Base-by-base conservation (phyloP, 1,140 invertebrate species). In the Cydia amplana region DNA sequence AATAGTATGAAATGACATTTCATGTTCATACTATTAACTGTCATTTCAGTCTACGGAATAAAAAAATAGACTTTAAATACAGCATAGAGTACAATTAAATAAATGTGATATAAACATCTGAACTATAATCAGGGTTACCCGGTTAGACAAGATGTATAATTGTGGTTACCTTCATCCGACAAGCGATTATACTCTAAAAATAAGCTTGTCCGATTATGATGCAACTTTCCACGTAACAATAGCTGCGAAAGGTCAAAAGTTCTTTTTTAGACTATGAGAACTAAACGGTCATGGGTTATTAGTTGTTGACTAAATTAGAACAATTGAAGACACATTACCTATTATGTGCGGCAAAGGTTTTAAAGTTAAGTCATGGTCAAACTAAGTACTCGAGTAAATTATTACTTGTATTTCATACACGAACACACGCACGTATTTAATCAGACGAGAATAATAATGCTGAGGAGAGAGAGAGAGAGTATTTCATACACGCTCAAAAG, bases 181-280 rank as follows among this genome's bases (percentile, higher is more conserved):
- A 23, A 60, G 64, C 64, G 64, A 65, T 65, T 65, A 65, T 65
- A 14, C 36, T 65, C 64, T 64, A 65, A 65, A 65, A 36, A 32
- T 64, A 65, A 65, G 64, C 64, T 32, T 14, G 64, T 65, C 64
- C 25, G 64, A 65, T 32, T 65, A 65, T 65, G 64, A 65, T 65
- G 28, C 16, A 65, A 65, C 10, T 12, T 25, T 64, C 63, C 20
- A 64, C 28, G 64, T 65, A 65, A 65, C 64, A 64, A 64, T 64
- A 10, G 64, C 28, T 65, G 64, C 1, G 64, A 65, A 65, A 65
- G 64, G 64, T 65, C 64, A 65, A 16, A n/a, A 1, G 60, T 64
- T 23, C 3, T 64, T 65, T 65, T 65, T 32, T 10, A 32, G 12
- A 23, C 18, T 60, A 7, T 60, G 55, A 23, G 55, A 60, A 60